Evolutionary conservation across 1,140 invertebrate genomes (phyloP).

Genomic region (Listronotus oregonensis): DNA sequence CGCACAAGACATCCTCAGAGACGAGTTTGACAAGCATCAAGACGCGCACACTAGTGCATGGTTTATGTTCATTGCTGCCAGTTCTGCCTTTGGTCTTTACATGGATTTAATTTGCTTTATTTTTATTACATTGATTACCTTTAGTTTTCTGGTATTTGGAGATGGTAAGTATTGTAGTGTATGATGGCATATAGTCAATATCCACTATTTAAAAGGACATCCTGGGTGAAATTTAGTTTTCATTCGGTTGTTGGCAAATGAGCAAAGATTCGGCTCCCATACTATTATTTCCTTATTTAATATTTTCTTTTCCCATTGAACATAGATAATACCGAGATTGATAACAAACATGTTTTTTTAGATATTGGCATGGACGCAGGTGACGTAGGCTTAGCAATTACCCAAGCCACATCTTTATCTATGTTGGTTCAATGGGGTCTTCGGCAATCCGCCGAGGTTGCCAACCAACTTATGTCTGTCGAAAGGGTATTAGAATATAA

Average conservation of each 20-base stretch:
- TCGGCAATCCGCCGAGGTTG: constrained; percentile 80
- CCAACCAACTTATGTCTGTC: constrained; percentile 86
- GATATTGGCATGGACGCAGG: constrained; percentile 49
- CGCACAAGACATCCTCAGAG: constrained; percentile 75
- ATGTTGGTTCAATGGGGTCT: constrained; percentile 85
- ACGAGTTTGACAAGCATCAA: constrained; percentile 81
- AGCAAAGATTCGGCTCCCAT: too few relatives aligned
- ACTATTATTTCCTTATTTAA: too few relatives aligned
- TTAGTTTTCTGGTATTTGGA: constrained; percentile 4
- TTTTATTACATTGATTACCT: constrained; percentile 68
- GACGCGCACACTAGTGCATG: constrained; percentile 71
- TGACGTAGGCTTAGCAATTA: constrained; percentile 80
- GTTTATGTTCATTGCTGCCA: constrained; percentile 65
- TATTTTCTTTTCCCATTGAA: too few relatives aligned
- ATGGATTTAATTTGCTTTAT: constrained; percentile 77
- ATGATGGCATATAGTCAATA: too few relatives aligned
- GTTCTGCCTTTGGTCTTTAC: constrained; percentile 74
- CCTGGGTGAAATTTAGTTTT: too few relatives aligned
- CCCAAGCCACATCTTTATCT: constrained; percentile 74
- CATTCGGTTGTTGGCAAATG: too few relatives aligned
- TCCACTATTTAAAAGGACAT: too few relatives aligned
- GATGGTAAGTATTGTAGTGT: neutral
- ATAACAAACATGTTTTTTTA: neutral
- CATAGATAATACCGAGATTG: neutral
- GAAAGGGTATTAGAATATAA: constrained; percentile 74